A percentile compares a stretch with the other conserved stretches of the same genome.
These are phyloP conservation scores for Agelastica alni DNA, from an alignment of 2,888 invertebrate genomes.

Conservation along the genomic window DNA sequence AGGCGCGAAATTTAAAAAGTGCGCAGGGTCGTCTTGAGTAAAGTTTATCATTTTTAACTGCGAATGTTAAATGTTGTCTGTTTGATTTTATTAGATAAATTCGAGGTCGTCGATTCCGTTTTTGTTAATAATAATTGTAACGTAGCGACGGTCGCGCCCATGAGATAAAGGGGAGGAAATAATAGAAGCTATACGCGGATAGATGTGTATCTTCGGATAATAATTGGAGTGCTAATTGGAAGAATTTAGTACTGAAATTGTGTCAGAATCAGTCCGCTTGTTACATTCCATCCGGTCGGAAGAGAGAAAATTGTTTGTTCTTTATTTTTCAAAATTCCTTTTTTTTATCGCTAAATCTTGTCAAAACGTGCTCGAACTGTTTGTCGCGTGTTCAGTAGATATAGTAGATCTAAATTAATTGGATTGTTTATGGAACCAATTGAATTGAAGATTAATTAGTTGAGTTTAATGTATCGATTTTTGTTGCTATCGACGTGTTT, in stretches of 20 bases:
- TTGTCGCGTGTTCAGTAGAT: not conserved
- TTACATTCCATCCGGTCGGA: slow-evolving; percentile 2
- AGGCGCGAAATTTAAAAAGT: too few relatives aligned
- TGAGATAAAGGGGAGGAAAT: slow-evolving; percentile 1
- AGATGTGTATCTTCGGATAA: slow-evolving; percentile 30
- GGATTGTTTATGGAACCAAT: too few relatives aligned
- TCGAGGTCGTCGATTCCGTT: too few relatives aligned
- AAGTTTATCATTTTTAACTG: too few relatives aligned
- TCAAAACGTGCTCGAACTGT: not conserved
- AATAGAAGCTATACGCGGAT: slow-evolving; percentile 11
- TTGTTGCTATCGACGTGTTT: too few relatives aligned
- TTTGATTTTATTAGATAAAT: too few relatives aligned
- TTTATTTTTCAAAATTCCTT: not conserved
- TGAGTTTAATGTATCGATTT: too few relatives aligned
- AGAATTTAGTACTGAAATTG: slow-evolving; percentile 27
- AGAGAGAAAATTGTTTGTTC: not conserved
- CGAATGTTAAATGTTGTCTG: too few relatives aligned
- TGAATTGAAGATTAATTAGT: too few relatives aligned
- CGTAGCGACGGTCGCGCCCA: not conserved
- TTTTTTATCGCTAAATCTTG: not conserved
- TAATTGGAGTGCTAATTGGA: slow-evolving; percentile 30
- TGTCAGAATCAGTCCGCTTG: slow-evolving; percentile 18
- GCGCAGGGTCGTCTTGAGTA: too few relatives aligned
- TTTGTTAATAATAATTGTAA: not conserved
- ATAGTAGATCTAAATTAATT: not conserved